Conservation (phyloP, 2,888 invertebrate species). For the Campoplex nolae region DNA sequence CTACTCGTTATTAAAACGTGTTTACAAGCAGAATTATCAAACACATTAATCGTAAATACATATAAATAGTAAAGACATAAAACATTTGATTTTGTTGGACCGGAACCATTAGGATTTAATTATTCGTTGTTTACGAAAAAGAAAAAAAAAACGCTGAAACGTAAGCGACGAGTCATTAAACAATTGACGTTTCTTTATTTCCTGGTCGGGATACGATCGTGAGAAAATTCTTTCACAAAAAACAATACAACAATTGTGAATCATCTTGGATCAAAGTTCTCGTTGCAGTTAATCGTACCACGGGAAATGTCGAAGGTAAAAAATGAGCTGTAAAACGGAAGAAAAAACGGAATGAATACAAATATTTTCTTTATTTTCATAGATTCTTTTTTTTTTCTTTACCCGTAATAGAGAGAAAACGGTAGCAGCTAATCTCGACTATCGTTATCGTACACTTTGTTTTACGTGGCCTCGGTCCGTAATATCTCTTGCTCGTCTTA, state of each 20-base stretch:
- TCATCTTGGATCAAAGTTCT: too few species aligned
- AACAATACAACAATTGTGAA: background rate
- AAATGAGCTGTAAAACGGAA: background rate
- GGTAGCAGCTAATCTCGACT: conserved; percentile 50
- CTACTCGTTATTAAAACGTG: background rate
- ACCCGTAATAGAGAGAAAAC: conserved; percentile 48
- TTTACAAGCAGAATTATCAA: background rate
- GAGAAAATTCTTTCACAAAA: background rate
- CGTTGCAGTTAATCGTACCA: too few species aligned
- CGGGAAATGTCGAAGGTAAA: background rate
- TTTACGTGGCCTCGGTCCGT: conserved; percentile 64
- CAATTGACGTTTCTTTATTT: background rate
- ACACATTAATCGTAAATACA: background rate
- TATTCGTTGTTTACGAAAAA: background rate
- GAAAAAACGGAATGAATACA: background rate
- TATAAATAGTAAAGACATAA: background rate
- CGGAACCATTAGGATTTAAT: background rate
- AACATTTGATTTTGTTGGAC: background rate
- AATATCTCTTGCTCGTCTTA: conserved; percentile 43
- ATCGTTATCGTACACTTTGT: conserved; percentile 39
- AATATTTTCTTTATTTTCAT: background rate
- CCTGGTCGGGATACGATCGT: background rate
- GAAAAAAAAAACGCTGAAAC: background rate
- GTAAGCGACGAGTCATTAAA: background rate
- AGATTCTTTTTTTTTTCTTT: background rate